Evolutionary conservation across 2,113 vertebrate genomes (phyloP).

Genomic region (Pholis gunnellus): DNA sequence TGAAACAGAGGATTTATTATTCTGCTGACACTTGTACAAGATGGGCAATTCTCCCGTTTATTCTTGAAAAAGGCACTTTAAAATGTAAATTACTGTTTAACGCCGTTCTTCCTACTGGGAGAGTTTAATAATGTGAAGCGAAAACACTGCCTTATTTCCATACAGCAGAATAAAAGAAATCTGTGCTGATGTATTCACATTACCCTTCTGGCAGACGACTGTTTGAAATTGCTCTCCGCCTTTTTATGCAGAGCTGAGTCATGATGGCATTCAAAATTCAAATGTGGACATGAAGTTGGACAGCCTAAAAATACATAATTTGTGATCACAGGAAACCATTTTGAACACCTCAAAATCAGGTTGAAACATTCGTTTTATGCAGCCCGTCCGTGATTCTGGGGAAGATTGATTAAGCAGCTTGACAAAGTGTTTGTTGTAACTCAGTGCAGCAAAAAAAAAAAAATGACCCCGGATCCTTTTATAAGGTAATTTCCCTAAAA

Average conservation of each 20-base stretch:
- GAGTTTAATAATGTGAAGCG: constrained; percentile 61
- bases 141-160: constrained; percentile 65
- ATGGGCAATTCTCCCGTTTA: constrained; percentile 51
- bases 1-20: constrained; percentile 64
- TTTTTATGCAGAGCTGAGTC: constrained; percentile 35
- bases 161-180: constrained; percentile 45
- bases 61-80: constrained; percentile 63
- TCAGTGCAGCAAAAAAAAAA: neutral
- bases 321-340: constrained; percentile 5
- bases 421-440: neutral
- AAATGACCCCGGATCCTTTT: neutral
- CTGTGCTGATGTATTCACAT: constrained; percentile 16
- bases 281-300: constrained; percentile 12
- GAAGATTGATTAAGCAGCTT: neutral
- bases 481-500: neutral
- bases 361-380: neutral
- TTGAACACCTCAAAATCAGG: neutral
- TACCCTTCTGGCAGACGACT: constrained; percentile 2
- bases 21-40: constrained; percentile 53
- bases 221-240: constrained; percentile 32
- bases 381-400: neutral
- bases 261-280: constrained; percentile 2
- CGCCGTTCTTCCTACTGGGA: constrained; percentile 38
- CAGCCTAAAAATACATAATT: neutral
- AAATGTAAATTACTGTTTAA: constrained; percentile 74